phyloP scores from a whole-genome alignment of 2,888 invertebrate genomes.

The Uloborus plumipes region DNA sequence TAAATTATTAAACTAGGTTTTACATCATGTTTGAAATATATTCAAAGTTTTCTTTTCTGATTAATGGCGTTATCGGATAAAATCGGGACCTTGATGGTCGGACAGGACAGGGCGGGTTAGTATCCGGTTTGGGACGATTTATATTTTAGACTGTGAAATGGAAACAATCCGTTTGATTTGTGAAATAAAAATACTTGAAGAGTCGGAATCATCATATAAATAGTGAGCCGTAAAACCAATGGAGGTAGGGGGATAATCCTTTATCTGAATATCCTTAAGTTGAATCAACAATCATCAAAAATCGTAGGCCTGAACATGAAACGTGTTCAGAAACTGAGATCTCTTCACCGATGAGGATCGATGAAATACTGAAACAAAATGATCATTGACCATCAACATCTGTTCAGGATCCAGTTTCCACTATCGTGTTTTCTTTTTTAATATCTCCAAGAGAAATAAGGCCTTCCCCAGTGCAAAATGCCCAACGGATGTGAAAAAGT shows the following conservation, averaged over 20 bases:
- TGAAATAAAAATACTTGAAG: too few relatives aligned
- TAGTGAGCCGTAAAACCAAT: background rate
- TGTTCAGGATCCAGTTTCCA: background rate
- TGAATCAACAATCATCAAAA: conserved; percentile 5
- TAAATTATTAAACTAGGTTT: too few relatives aligned
- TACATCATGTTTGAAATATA: too few relatives aligned
- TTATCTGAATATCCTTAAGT: background rate
- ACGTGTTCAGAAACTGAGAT: conserved; percentile 12
- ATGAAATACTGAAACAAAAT: background rate
- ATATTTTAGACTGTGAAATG: too few relatives aligned
- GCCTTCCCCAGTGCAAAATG: conserved; percentile 10
- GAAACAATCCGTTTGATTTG: too few relatives aligned
- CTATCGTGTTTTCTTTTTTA: conserved; percentile 11
- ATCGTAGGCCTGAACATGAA: background rate
- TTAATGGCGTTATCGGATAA: too few relatives aligned
- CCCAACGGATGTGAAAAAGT: conserved; percentile 5
- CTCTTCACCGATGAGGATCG: background rate
- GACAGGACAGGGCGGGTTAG: too few relatives aligned
- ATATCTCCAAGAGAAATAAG: conserved; percentile 8
- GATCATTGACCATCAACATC: conserved; percentile 9
- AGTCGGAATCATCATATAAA: too few relatives aligned
- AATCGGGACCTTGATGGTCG: too few relatives aligned
- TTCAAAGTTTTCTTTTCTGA: too few relatives aligned
- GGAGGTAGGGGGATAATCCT: background rate
- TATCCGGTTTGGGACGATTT: too few relatives aligned